phyloP scores from a whole-genome alignment of 2,113 vertebrate genomes.

The Sialia sialis region DNA sequence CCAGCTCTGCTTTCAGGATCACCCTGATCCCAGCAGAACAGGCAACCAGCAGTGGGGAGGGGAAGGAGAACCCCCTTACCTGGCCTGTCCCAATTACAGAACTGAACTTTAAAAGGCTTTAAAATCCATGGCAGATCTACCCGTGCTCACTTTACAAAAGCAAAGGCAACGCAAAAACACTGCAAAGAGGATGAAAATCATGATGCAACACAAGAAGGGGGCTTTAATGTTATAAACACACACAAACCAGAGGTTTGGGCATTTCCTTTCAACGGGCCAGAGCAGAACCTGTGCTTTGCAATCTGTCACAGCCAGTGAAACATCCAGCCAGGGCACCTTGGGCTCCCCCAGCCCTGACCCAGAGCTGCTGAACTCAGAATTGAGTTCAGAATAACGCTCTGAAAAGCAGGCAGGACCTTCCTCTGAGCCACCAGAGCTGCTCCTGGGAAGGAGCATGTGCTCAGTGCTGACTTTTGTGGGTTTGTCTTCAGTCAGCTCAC shows the following conservation, averaged over 20 bases:
- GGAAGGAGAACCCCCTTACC: neutral
- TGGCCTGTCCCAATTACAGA: fast-evolving
- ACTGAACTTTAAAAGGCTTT: fast-evolving
- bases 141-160: neutral
- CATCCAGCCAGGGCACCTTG: neutral
- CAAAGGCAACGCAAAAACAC: fast-evolving
- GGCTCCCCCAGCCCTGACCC: neutral
- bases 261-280: fast-evolving
- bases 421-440: fast-evolving
- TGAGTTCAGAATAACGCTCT: neutral
- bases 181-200: neutral
- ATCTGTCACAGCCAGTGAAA: neutral
- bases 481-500: neutral
- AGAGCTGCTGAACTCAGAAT: neutral
- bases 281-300: neutral
- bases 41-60: fast-evolving
- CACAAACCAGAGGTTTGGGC: fast-evolving
- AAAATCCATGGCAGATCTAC: neutral
- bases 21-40: neutral
- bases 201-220: neutral
- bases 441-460: neutral
- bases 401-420: neutral
- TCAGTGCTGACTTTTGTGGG: neutral
- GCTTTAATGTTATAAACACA: neutral
- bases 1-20: neutral